Base-by-base conservation (phyloP, 2,888 invertebrate genomes). In the Aelia acuminata region DNA sequence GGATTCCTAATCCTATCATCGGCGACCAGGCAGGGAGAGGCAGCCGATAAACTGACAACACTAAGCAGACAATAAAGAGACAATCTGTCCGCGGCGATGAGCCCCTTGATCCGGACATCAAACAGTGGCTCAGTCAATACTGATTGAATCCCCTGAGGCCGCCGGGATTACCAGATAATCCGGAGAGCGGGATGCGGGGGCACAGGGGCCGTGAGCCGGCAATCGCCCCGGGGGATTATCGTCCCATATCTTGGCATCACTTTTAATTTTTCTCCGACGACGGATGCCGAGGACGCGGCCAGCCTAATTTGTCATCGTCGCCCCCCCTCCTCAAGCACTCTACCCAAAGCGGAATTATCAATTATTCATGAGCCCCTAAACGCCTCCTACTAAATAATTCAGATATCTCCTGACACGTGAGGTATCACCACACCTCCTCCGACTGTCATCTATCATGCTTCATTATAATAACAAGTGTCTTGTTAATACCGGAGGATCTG, bases 301-400 rank as follows among this genome's bases (percentile, higher is more conserved):
- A 7, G 22, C 80, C 43, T 43, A 80, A 80, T 80, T 80, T 80
- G 80, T 80, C 80, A 80, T 80, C 80, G 80, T n/a, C 43, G 43
- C 80, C 22, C 43, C 80, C n/a, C 43, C 43, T n/a, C 11, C 80
- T 43, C 80, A 18, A 2, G n/a, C n/a, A n/a, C n/a, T n/a, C n/a
- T n/a, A n/a, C n/a, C n/a, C n/a, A n/a, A n/a, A n/a, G n/a, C n/a
- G 31, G 18, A 35, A 70, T 35, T 80, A 80, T 80, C 80, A 80
- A 80, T 80, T 80, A 80, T 80, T 80, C 80, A 80, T 80, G 43
- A 80, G 80, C n/a, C 1, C 22, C 80, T 80, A 80, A 80, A 80
- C 80, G 80, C 80, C 80, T 80, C n/a, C 80, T 47, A 80, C 80
- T 80, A 80, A 80, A 80, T 80, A 80, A 80, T 80, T 80, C 80